These are phyloP conservation scores for Hypanus sabinus DNA, from an alignment of 2,113 vertebrate genomes.

Conservation along the genomic window DNA sequence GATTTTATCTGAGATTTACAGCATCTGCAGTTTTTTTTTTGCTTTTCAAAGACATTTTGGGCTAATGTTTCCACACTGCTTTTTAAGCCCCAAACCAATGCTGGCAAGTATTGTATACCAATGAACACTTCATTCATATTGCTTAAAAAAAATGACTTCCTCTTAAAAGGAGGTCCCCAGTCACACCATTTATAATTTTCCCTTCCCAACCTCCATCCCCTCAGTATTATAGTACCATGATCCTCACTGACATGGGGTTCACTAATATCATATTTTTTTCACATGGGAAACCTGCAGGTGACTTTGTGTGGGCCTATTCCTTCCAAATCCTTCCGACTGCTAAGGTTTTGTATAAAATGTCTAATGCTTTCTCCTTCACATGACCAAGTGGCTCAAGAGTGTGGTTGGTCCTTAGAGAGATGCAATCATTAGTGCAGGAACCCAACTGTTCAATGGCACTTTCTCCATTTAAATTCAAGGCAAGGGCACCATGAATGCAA, in stretches of 20 bases:
- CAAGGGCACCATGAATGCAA: slow-evolving; percentile 54
- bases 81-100: neutral
- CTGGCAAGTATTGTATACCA: slow-evolving; percentile 12
- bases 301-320: slow-evolving; percentile 70
- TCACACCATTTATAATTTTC: slow-evolving; percentile 64
- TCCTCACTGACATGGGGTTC: neutral
- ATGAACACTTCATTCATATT: slow-evolving; percentile 67
- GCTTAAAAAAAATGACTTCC: slow-evolving; percentile 62
- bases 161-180: slow-evolving; percentile 64
- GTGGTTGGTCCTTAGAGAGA: slow-evolving; percentile 59
- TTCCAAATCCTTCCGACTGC: slow-evolving; percentile 65
- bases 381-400: slow-evolving; percentile 64
- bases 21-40: too few relatives aligned
- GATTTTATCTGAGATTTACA: too few relatives aligned
- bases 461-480: slow-evolving; percentile 51
- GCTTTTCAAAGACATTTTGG: neutral
- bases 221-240: neutral
- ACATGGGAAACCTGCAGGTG: slow-evolving; percentile 59
- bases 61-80: neutral
- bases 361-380: slow-evolving; percentile 68
- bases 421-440: slow-evolving; percentile 65
- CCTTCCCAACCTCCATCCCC: slow-evolving; percentile 45
- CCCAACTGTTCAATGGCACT: slow-evolving; percentile 47
- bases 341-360: slow-evolving; percentile 67
- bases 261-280: too few relatives aligned